Conservation (phyloP, 2,113 vertebrate genomes). For the Pholis gunnellus region DNA sequence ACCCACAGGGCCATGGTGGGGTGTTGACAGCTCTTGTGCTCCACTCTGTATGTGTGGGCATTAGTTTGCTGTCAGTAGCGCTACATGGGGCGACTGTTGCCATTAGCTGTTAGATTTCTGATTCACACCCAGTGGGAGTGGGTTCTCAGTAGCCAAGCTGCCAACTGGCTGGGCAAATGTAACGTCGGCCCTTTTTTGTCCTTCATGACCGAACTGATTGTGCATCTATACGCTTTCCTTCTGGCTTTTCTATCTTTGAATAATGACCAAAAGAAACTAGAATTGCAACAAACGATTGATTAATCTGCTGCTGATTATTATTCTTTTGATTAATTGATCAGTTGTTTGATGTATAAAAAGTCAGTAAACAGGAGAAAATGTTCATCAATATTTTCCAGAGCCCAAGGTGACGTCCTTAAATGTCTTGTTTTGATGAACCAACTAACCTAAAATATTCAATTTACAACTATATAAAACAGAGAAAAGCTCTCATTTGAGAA, state of each 20-base stretch:
- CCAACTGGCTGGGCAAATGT: conserved; percentile 50
- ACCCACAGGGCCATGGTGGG: conserved; percentile 64
- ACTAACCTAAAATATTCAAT: neutral
- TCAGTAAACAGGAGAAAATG: neutral
- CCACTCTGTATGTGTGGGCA: conserved; percentile 67
- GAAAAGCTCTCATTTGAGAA: neutral
- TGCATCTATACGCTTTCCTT: neutral
- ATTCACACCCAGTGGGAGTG: conserved; percentile 72
- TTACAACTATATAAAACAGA: neutral
- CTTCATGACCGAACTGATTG: conserved; percentile 3
- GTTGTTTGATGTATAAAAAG: neutral
- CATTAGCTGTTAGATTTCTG: conserved; percentile 75
- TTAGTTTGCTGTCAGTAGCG: conserved; percentile 67
- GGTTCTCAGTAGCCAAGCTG: conserved; percentile 58
- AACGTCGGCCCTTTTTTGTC: conserved; percentile 38
- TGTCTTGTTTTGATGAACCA: neutral
- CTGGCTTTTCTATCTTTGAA: neutral
- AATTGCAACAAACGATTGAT: neutral
- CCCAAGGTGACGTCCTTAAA: too few species aligned
- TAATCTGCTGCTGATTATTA: neutral
- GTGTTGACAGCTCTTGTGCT: conserved; percentile 71
- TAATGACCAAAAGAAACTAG: neutral
- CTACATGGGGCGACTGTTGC: conserved; percentile 64
- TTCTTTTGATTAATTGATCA: neutral
- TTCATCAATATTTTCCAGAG: neutral